phyloP scores from a whole-genome alignment of 2,888 invertebrate species.

The Cheiracanthium punctorium region DNA sequence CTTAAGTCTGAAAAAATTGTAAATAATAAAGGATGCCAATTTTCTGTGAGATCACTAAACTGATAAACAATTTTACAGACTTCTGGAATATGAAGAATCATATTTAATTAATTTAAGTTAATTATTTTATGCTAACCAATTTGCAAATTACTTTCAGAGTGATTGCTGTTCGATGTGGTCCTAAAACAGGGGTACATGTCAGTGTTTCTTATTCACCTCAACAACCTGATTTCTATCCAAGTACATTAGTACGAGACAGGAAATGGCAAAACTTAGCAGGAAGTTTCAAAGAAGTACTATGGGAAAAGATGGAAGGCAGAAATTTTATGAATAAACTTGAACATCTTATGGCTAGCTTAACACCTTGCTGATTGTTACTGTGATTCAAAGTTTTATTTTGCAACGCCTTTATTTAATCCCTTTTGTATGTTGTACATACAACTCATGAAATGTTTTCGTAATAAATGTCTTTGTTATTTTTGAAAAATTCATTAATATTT shows the following conservation, averaged over 20 bases:
- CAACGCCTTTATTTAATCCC: not conserved
- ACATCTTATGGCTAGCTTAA: conserved; percentile 86
- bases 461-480: too few species aligned
- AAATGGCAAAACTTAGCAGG: conserved; percentile 97
- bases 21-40: too few species aligned
- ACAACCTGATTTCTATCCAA: conserved; percentile 89
- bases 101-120: too few species aligned
- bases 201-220: conserved; percentile 90
- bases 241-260: conserved; percentile 89
- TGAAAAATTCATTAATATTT: too few species aligned
- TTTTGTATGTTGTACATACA: too few species aligned
- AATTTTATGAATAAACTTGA: conserved; percentile 98
- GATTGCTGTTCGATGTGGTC: conserved; percentile 93
- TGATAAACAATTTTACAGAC: too few species aligned
- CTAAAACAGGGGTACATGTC: conserved; percentile 90
- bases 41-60: too few species aligned
- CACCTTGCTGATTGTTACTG: conserved; percentile 69
- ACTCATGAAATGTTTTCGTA: too few species aligned
- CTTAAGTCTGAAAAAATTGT: too few species aligned
- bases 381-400: not conserved
- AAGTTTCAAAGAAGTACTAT: conserved; percentile 84
- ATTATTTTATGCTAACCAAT: not conserved
- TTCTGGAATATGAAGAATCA: too few species aligned
- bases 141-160: conserved; percentile 77
- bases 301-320: conserved; percentile 96